Percentiles rank a stretch among this genome's conserved stretches.
Evolutionary conservation across 2,797 vertebrate genomes (phyloP).

Genomic region (Chrysocyon brachyurus): DNA sequence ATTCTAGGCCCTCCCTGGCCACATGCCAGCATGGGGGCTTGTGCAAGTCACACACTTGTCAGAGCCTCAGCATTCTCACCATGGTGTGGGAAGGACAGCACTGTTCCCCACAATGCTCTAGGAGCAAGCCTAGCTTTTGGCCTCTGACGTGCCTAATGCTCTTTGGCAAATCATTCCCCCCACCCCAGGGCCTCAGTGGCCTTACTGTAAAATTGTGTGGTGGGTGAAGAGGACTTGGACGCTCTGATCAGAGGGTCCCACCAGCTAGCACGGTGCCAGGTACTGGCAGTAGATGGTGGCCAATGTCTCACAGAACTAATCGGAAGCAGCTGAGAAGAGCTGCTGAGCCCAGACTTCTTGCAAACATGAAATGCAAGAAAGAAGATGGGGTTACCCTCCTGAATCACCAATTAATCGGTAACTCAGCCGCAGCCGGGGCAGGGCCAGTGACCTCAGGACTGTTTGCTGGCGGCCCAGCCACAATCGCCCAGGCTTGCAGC

Average conservation of each 20-base stretch:
- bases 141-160: background rate
- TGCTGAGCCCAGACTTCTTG: background rate
- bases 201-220: background rate
- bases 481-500: background rate
- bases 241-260: background rate
- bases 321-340: background rate
- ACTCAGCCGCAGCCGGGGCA: slow-evolving; percentile 23
- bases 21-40: background rate
- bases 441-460: slow-evolving; percentile 49
- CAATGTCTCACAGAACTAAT: background rate
- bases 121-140: background rate
- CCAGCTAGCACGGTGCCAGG: background rate
- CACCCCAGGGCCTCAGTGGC: background rate
- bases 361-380: slow-evolving; percentile 15
- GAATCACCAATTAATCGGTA: slow-evolving; percentile 66
- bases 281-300: background rate
- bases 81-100: background rate
- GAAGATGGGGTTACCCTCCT: background rate
- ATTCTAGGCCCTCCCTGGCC: background rate
- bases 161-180: background rate
- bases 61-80: background rate
- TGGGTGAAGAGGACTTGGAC: background rate
- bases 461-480: slow-evolving; percentile 29
- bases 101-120: background rate
- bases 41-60: background rate